A percentile compares a stretch with the other conserved stretches of the same genome.
Conservation (phyloP, 2,888 invertebrate genomes). For the Drosophila mimica region DNA sequence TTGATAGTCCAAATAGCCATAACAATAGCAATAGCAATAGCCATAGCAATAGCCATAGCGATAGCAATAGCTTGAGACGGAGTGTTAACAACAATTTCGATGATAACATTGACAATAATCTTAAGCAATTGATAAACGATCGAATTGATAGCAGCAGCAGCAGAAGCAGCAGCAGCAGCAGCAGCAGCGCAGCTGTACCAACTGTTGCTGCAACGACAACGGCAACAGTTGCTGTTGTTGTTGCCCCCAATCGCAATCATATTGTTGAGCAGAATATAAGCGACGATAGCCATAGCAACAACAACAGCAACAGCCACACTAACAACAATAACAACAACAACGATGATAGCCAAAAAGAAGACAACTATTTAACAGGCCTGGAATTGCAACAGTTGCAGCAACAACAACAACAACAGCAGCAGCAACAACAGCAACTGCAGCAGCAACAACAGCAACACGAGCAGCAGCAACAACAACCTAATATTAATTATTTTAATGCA, state of each 20-base stretch:
- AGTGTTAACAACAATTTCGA: conserved; percentile 45
- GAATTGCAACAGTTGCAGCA: conserved; percentile 39
- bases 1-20: conserved; percentile 80
- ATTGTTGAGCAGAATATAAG: conserved; percentile 72
- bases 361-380: conserved; percentile 62
- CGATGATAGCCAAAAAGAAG: conserved; percentile 43
- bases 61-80: conserved; percentile 22
- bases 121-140: conserved; percentile 76
- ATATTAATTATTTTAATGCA: conserved; percentile 69
- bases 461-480: conserved; percentile 67
- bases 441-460: conserved; percentile 40
- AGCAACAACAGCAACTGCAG: conserved; percentile 31
- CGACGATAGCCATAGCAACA: conserved; percentile 61
- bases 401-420: conserved; percentile 38
- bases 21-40: conserved; percentile 47
- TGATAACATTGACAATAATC: conserved; percentile 81
- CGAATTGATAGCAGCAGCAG: conserved; percentile 63
- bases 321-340: conserved; percentile 38
- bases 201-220: conserved; percentile 13
- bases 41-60: conserved; percentile 28
- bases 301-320: conserved; percentile 35
- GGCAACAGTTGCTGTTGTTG: conserved; percentile 30
- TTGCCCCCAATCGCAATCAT: conserved; percentile 60
- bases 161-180: conserved; percentile 7
- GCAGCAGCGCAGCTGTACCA: conserved; percentile 7